phyloP scores from a whole-genome alignment of 2,888 invertebrate species.

The Strigamia crassipes region DNA sequence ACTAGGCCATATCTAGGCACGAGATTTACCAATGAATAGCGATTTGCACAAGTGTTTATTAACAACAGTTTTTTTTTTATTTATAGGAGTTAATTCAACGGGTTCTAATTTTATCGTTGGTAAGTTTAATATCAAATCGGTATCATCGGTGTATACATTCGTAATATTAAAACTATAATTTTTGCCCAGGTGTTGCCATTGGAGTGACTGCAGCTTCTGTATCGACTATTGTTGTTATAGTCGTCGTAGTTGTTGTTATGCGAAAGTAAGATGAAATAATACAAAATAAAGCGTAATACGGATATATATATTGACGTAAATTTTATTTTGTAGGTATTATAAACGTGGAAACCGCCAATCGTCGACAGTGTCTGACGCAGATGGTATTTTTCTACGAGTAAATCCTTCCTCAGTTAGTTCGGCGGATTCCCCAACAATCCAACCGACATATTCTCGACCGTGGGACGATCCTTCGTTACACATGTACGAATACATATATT shows the following conservation, averaged over 20 bases:
- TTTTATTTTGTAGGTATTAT: not conserved
- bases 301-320: not conserved
- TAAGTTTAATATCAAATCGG: not conserved
- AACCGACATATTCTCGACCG: conserved; percentile 9
- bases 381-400: not conserved
- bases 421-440: not conserved
- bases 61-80: too few relatives aligned
- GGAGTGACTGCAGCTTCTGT: conserved; percentile 28
- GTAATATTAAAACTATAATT: not conserved
- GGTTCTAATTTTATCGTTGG: not conserved
- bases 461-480: not conserved
- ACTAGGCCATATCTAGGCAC: too few relatives aligned
- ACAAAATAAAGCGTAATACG: not conserved
- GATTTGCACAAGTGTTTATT: too few relatives aligned
- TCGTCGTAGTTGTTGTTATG: conserved; percentile 12
- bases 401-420: conserved; percentile 6
- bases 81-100: not conserved
- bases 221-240: conserved; percentile 1
- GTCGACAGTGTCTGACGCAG: not conserved
- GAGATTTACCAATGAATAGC: too few relatives aligned
- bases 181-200: not conserved
- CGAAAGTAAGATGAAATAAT: not conserved
- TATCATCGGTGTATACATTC: not conserved
- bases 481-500: conserved; percentile 32
- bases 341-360: not conserved